These are phyloP conservation scores for Tigriopus californicus DNA, from an alignment of 2,888 invertebrate genomes.

Conservation along the genomic window DNA sequence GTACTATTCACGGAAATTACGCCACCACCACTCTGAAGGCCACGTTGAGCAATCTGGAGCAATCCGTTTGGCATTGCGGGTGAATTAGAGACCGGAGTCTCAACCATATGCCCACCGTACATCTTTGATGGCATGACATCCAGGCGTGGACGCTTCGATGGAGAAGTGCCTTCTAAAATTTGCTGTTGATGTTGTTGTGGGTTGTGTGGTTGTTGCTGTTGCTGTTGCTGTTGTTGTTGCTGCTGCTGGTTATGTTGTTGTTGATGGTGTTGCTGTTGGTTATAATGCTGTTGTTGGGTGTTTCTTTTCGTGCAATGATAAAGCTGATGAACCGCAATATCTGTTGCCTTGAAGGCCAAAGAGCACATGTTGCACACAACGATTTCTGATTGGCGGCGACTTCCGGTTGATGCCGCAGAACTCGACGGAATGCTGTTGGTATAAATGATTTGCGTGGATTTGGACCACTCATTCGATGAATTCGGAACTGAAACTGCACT, in stretches of 20 bases:
- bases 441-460: too few relatives aligned
- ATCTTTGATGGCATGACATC: too few relatives aligned
- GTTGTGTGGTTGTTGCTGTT: too few relatives aligned
- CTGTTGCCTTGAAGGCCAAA: neutral
- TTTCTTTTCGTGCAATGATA: neutral
- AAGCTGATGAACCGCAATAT: slow-evolving; percentile 6
- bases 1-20: too few relatives aligned
- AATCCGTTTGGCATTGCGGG: neutral
- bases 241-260: neutral
- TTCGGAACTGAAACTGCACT: too few relatives aligned
- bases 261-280: neutral
- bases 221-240: too few relatives aligned
- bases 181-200: too few relatives aligned
- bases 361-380: slow-evolving; percentile 7
- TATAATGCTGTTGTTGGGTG: neutral
- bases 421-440: neutral
- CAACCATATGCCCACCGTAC: too few relatives aligned
- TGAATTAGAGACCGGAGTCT: neutral
- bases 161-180: too few relatives aligned
- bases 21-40: too few relatives aligned
- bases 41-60: neutral
- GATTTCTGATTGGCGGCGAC: neutral
- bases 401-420: neutral
- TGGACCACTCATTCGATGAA: too few relatives aligned
- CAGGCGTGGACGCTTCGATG: too few relatives aligned